These are phyloP conservation scores for Marisa cornuarietis DNA, from an alignment of 1,140 invertebrate genomes.

Conservation along the genomic window DNA sequence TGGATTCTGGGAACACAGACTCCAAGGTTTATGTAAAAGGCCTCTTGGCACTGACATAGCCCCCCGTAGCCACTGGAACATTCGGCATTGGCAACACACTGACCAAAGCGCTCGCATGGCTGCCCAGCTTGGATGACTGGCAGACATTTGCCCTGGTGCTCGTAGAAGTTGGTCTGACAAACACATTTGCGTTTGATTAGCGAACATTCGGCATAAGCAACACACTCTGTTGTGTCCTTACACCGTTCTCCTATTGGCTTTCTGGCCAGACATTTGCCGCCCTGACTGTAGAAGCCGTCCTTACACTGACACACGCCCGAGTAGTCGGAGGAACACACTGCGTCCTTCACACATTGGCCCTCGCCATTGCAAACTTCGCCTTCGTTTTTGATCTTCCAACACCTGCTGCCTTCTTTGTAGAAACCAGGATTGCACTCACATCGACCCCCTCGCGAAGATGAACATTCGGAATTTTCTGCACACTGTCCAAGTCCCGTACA, in stretches of 20 bases:
- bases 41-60: slow-evolving; percentile 22
- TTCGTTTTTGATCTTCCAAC: slow-evolving; percentile 10
- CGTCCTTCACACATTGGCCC: slow-evolving; percentile 27
- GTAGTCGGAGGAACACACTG: slow-evolving; percentile 20
- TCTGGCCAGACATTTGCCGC: slow-evolving; percentile 9
- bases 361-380: slow-evolving; percentile 18
- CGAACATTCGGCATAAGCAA: slow-evolving; percentile 22
- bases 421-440: slow-evolving; percentile 25
- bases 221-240: slow-evolving; percentile 16
- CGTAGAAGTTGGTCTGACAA: slow-evolving; percentile 27
- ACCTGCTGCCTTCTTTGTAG: slow-evolving; percentile 15
- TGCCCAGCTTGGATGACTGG: slow-evolving; percentile 16
- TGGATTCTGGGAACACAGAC: slow-evolving; percentile 14
- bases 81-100: slow-evolving; percentile 29
- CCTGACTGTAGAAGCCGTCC: slow-evolving; percentile 20
- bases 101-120: slow-evolving; percentile 23
- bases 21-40: slow-evolving; percentile 13
- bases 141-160: slow-evolving; percentile 23
- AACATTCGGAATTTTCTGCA: slow-evolving; percentile 21
- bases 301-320: slow-evolving; percentile 24
- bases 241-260: slow-evolving; percentile 14
- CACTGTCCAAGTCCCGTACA: slow-evolving; percentile 25
- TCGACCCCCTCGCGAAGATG: not conserved
- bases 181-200: slow-evolving; percentile 16
- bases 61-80: slow-evolving; percentile 23